These are phyloP conservation scores for Arnoldichthys spilopterus DNA, from an alignment of 2,797 vertebrate genomes.

Conservation along the genomic window DNA sequence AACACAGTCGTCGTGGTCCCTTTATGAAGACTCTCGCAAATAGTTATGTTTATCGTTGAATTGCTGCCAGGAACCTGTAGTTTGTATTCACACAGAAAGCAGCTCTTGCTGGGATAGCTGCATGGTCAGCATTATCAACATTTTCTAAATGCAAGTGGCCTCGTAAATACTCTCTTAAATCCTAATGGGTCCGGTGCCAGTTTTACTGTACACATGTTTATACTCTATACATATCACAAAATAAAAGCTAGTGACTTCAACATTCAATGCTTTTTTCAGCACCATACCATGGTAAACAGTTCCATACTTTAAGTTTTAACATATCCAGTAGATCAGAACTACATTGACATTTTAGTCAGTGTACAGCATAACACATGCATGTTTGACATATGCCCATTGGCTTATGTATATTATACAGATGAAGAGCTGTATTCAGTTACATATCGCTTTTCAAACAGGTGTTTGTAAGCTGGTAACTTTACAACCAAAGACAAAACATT, in stretches of 20 bases:
- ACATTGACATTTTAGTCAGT: no score
- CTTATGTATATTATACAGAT: no score
- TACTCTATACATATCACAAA: constrained; percentile 5
- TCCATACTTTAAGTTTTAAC: neutral
- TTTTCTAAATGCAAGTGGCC: neutral
- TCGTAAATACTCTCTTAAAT: constrained; percentile 9
- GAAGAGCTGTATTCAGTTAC: no score
- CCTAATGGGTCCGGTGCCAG: neutral
- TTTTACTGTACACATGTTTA: constrained; percentile 14
- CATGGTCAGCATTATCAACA: constrained; percentile 31
- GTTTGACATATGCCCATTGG: no score
- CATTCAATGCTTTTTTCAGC: no score
- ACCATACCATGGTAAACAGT: neutral
- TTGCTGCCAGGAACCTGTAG: constrained; percentile 14
- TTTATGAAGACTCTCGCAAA: constrained; percentile 2
- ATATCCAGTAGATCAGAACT: no score
- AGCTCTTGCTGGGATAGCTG: neutral
- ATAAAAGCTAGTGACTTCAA: neutral
- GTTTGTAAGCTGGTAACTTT: no score
- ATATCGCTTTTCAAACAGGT: no score
- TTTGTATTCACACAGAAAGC: constrained; percentile 16
- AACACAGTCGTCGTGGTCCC: neutral
- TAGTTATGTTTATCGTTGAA: constrained; percentile 9
- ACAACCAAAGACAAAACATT: no score
- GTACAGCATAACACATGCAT: no score